Base-by-base conservation (phyloP, 2,888 invertebrate genomes). In the Cheilosia pagana region DNA sequence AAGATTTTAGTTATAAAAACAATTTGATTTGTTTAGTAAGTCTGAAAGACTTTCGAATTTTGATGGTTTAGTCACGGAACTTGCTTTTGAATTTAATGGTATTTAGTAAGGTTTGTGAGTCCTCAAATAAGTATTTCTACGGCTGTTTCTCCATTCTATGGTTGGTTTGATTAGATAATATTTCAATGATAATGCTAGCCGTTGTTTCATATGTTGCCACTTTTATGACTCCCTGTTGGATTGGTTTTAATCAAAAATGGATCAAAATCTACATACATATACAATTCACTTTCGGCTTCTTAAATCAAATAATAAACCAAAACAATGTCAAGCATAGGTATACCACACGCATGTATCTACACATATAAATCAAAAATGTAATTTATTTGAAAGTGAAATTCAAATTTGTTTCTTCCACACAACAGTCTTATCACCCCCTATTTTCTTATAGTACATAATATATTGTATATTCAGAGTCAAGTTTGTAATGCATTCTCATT, bases 361-460 rank as follows among this genome's bases (percentile, higher is more conserved):
- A 31, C 16, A 48, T 43, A 48, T 48, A 48, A 45, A 45, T 45
- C 31, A 50, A 63, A 50, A 25, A 62, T 41, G 19, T 45, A 25
- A 43, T 25, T 60, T 60, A 60, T 60, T 45, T 60, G 45, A 7
- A 62, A 62, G 45, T 48, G 28, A 62, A 62, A 48, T 48, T 62
- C 31, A 63, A 63, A 63, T 50, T 31, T 50, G 21, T 25, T 31
- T 59, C 25, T 23, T 23, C 21, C 21, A 21, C 23, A 43, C 23
- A 59, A 14, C 41, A 43, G n/a, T 16, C 25, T n/a, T 41, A 41
- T n/a, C 41, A 41, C n/a, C 41, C 55, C 57, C 21, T 39, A 35
- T 39, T 57, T 31, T 59, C 16, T 23, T n/a, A n/a, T n/a, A n/a
- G n/a, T n/a, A n/a, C n/a, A 43, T 59, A 10, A n/a, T 43, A 25